phyloP scores from a whole-genome alignment of 2,113 vertebrate species.

The Motacilla alba region DNA sequence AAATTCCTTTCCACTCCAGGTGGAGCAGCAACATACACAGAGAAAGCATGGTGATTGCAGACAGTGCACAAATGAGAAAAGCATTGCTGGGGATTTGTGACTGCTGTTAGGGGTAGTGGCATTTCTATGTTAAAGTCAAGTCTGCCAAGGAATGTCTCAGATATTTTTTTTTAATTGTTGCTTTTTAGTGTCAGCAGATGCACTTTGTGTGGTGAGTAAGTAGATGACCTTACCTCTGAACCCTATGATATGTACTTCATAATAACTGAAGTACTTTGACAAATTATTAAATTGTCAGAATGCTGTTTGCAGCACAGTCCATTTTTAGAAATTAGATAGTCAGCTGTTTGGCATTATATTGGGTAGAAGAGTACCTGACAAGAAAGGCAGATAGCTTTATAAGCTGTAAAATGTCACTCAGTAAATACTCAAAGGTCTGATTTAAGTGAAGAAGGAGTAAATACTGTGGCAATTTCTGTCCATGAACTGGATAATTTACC shows the following conservation, averaged over 20 bases:
- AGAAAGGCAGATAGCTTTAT: slow-evolving; percentile 62
- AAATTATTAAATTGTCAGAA: slow-evolving; percentile 73
- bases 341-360: slow-evolving; percentile 65
- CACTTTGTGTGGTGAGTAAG: slow-evolving; percentile 37
- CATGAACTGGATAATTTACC: slow-evolving; percentile 34
- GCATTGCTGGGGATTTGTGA: not conserved
- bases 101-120: not conserved
- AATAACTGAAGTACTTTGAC: slow-evolving; percentile 64
- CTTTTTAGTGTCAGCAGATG: slow-evolving; percentile 62
- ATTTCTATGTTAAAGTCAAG: slow-evolving; percentile 19
- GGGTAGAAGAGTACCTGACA: slow-evolving; percentile 34
- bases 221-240: slow-evolving; percentile 66
- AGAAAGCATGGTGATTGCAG: not conserved
- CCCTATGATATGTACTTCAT: slow-evolving; percentile 58
- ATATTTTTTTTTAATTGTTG: slow-evolving; percentile 40
- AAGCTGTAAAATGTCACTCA: slow-evolving; percentile 69
- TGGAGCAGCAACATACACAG: not conserved
- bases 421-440: slow-evolving; percentile 39
- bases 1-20: slow-evolving; percentile 39
- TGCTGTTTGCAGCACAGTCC: slow-evolving; percentile 63
- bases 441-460: slow-evolving; percentile 58
- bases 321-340: slow-evolving; percentile 73
- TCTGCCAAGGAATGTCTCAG: not conserved
- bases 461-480: slow-evolving; percentile 42
- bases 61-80: not conserved